Base-by-base conservation (phyloP, 1,140 invertebrate genomes). In the Cardiocondyla obscurior region DNA sequence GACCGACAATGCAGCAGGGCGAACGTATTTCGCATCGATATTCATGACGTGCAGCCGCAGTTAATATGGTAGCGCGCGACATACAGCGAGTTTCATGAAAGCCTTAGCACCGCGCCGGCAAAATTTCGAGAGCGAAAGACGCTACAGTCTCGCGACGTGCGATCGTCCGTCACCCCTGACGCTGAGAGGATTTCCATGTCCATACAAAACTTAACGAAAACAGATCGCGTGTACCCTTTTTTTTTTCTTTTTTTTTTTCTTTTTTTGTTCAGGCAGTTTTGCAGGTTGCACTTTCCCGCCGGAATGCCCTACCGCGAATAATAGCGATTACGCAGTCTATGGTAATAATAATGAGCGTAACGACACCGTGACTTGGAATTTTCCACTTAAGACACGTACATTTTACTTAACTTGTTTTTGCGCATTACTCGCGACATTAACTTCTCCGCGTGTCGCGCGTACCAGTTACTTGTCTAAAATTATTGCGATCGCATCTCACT, bases 1-100 rank as follows among this genome's bases (percentile, higher is more conserved):
- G 62, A 16, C 3, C 60, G 60, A 69, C 74, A 67, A 67, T 67
- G 60, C 44, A 25, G 10, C 14, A 46, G 60, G 42, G 12, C 33
- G 74, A n/a, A 19, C 60, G 60, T 53, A 51, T 77, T 67, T 77
- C 19, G 62, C 62, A 79, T 79, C 62, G 62, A 79, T 79, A 79
- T 79, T 79, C 74, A 67, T 53, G 62, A 79, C 74, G 74, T 16
- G 30, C 46, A 60, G 73, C 7, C 7, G 36, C 53, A 51, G 44
- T 77, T 79, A 79, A 79, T 69, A 67, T 28, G 60, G 16, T 30
- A 36, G 12, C 46, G 46, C 36, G 55, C 55, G 70, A 44, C 28
- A 25, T 44, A 73, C 53, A 36, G 58, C 30, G 60, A 25, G 74
- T 53, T 67, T 69, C 74, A 36, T 25, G 60, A 28, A 39, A 79